Base-by-base conservation (phyloP, 1,140 invertebrate species). In the Drosophila sturtevanti region DNA sequence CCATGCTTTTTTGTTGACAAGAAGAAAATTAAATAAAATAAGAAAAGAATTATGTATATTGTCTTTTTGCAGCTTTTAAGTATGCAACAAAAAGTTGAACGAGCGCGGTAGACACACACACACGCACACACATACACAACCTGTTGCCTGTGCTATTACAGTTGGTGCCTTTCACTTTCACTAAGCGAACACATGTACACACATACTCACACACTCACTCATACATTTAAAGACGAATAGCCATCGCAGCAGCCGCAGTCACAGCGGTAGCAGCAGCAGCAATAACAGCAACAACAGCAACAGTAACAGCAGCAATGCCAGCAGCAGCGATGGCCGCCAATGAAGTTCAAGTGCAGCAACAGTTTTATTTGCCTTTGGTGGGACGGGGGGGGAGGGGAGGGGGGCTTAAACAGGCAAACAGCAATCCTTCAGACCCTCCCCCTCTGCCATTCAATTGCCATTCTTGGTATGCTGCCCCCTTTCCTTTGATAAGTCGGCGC, bases 261-360 rank as follows among this genome's bases (percentile, higher is more conserved):
- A 63, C 37, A 34, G 61, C 6, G 0, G 27, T 6, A 31, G 27
- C 66, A 63, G 9, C 34, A 41, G 41, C 73, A 44, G 60, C 70
- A 70, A 66, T 78, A 79, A 63, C 79, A 66, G 58, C 84, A 89
- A 89, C 85, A 89, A 85, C 84, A 89, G 84, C 84, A 89, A 89
- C 79, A 65, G 65, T 80, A n/a, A n/a, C 34, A 41, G 51, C 73
- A 44, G 60, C 70, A 70, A 66, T 78, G 84, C n/a, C 66, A 62
- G 7, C 34, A 41, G 51, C 73, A 44, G 60, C 70, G 67, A 66
- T 78, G 84, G 68, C 79, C 68, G 58, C 63, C 77, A 89, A 71
- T 84, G 84, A 89, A 89, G 84, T 89, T 89, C 84, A 89, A 89
- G 84, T 89, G 84, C 84, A 89, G 84, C 84, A 89, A 89, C 80